Evolutionary conservation across 1,140 invertebrate genomes (phyloP).

Genomic region (Bombyx mori): ASM3026992v2 NC_085110.1:6076501-6077000

Average conservation of each 20-base stretch:
- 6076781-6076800: no score
- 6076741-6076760: no score
- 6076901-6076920: conserved; percentile 39
- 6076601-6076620: conserved; percentile 1
- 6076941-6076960: conserved; percentile 44
- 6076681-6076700: no score
- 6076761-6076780: no score
- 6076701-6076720: no score
- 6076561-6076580: no score
- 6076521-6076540: no score
- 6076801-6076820: background rate
- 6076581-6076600: background rate
- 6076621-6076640: conserved; percentile 1
- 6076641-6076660: background rate
- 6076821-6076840: no score
- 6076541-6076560: no score
- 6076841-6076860: conserved; percentile 4
- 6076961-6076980: conserved; percentile 26
- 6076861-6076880: conserved; percentile 30
- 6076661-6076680: background rate
- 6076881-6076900: conserved; percentile 26
- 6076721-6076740: no score
- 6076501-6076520: no score
- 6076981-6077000: conserved; percentile 26
- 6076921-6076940: conserved; percentile 35